Base-by-base conservation (phyloP, 2,797 vertebrate species). In the Scarus forsteni region DNA sequence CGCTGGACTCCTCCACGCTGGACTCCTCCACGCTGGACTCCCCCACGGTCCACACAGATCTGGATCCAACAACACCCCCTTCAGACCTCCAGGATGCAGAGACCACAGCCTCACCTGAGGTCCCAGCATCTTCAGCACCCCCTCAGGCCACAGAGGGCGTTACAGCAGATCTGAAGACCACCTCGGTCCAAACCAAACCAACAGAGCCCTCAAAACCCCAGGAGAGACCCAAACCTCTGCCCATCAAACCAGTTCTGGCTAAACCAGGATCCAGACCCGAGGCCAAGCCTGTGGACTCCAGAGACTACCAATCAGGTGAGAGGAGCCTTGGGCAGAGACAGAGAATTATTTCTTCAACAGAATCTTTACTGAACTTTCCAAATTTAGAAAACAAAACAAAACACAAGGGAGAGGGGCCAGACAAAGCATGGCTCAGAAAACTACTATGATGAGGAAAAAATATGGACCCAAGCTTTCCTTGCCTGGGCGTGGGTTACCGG, bases 291-390 rank as follows among this genome's bases (percentile, higher is more conserved):
- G 42, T 74, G 19, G 72, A 60, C 3, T 0, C 66, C 0, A 50
- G 45, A 59, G 75, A 92, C 35, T 93, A 82, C 35, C 93, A 94
- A 80, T 83, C 85, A 80, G 94, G 94, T 93, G 57, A 66, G 46
- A 73, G 51, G 10, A 1, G 0, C 12, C 6, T 58, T 7, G 27
- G 27, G 27, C 27, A 27, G 27, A 27, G 4, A 27, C 27, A 27
- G 27, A 27, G 4, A 2, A 2, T 27, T 4, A 27, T 27, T 27
- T 27, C 27, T 27, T 27, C 27, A 27, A 27, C 27, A 27, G 27
- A n/a, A 38, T 59, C 50, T n/a, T 62, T 18, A 48, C 7, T 34
- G 42, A 27, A 27, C 27, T 27, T 27, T 27, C 27, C 27, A 27
- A 2, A 27, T 27, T 27, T 27, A 27, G 27, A 27, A 27, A 27